Evolutionary conservation across 2,888 invertebrate species (phyloP).

Genomic region (Cetonia aurata): DNA sequence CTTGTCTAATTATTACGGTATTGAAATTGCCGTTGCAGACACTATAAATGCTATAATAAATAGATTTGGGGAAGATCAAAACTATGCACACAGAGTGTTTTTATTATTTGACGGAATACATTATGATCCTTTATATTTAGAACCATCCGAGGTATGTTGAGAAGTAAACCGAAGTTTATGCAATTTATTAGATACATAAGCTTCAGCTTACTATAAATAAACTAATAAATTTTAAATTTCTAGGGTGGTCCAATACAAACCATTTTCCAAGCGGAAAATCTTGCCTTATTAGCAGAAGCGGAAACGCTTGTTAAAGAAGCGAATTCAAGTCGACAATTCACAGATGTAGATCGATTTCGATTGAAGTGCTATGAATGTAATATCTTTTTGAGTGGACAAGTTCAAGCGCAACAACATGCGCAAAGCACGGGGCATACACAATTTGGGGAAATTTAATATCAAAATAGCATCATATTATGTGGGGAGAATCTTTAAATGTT

Average conservation of each 20-base stretch:
- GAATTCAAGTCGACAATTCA: conserved; percentile 89
- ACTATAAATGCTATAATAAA: conserved; percentile 91
- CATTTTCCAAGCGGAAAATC: conserved; percentile 83
- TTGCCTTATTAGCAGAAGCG: conserved; percentile 81
- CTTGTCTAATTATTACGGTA: conserved; percentile 85
- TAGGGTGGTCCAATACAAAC: conserved; percentile 83
- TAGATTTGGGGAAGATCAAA: conserved; percentile 92
- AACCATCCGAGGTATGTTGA: conserved; percentile 76
- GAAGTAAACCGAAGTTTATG: too few species aligned
- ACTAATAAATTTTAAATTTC: conserved; percentile 53
- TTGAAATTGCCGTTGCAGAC: conserved; percentile 95
- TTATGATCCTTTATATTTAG: conserved; percentile 93
- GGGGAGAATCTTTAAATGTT: background rate
- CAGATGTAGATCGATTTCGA: conserved; percentile 89
- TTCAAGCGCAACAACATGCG: conserved; percentile 88
- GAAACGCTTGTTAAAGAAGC: conserved; percentile 89
- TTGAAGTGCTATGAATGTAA: conserved; percentile 88
- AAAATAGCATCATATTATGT: background rate
- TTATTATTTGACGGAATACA: conserved; percentile 96
- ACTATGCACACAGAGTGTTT: conserved; percentile 86
- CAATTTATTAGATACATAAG: too few species aligned
- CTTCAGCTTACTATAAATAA: background rate
- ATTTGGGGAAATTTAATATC: conserved; percentile 79
- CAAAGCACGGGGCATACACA: conserved; percentile 84
- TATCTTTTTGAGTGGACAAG: conserved; percentile 81